phyloP scores from a whole-genome alignment of 2,888 invertebrate genomes.

The Argyresthia goedartella region DNA sequence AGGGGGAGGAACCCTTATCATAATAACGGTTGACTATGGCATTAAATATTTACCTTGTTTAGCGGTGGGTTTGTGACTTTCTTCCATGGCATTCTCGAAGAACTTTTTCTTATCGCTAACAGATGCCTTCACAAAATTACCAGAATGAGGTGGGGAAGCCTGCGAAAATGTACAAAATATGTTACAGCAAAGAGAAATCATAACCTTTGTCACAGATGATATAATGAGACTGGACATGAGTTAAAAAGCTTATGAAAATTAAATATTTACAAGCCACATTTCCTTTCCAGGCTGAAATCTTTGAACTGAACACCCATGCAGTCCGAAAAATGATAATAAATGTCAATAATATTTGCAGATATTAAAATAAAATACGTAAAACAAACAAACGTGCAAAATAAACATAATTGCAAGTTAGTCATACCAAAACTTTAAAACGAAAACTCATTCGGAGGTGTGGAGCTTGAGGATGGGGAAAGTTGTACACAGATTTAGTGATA shows the following conservation, averaged over 20 bases:
- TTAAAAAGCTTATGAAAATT: conserved; percentile 2
- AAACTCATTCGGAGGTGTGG: conserved; percentile 1
- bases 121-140: conserved; percentile 83
- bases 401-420: conserved; percentile 57
- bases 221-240: conserved; percentile 4
- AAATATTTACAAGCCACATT: conserved; percentile 51
- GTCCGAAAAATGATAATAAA: conserved; percentile 27
- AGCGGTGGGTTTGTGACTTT: conserved; percentile 86
- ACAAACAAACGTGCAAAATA: conserved; percentile 63
- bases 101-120: conserved; percentile 95
- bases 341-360: conserved; percentile 17
- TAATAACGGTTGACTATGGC: no score
- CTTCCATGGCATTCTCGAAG: conserved; percentile 96
- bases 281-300: conserved; percentile 41
- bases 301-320: conserved; percentile 64
- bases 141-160: conserved; percentile 78
- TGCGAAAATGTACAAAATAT: conserved; percentile 17
- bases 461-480: conserved; percentile 18
- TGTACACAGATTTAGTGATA: conserved; percentile 14
- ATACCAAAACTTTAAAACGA: conserved; percentile 24
- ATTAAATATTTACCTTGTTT: conserved; percentile 88
- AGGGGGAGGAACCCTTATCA: no score
- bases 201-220: neutral
- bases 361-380: conserved; percentile 19
- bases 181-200: neutral